These are phyloP conservation scores for Tinea pellionella DNA, from an alignment of 2,888 invertebrate species.

Conservation along the genomic window DNA sequence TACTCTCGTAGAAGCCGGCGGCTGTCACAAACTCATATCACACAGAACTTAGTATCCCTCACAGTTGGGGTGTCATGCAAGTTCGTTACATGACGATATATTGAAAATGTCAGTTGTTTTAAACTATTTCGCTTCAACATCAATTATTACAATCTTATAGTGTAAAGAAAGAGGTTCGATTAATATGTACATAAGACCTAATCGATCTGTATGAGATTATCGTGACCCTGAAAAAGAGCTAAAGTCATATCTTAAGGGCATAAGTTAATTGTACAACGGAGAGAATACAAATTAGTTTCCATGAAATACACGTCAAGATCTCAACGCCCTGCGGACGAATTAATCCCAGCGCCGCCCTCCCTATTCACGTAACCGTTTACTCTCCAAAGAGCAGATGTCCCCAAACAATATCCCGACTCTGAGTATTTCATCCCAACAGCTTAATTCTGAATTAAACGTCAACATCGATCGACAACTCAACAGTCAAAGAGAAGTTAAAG, in stretches of 20 bases:
- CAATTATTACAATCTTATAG: too few species aligned
- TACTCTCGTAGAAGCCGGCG: conserved; percentile 20
- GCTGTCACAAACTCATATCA: conserved; percentile 28
- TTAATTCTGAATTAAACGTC: conserved; percentile 38
- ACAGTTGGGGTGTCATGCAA: background rate
- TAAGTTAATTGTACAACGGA: background rate
- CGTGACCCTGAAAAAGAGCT: background rate
- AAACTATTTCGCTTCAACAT: too few species aligned
- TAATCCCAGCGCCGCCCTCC: conserved; percentile 5
- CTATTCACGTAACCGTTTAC: conserved; percentile 6
- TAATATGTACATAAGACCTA: too few species aligned
- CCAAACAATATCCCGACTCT: conserved; percentile 19
- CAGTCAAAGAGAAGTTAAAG: conserved; percentile 16
- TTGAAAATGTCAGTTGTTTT: too few species aligned
- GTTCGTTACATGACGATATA: background rate
- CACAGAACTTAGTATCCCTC: conserved; percentile 8
- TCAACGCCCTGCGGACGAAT: conserved; percentile 1
- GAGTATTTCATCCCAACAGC: conserved; percentile 21
- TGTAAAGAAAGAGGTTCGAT: too few species aligned
- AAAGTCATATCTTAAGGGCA: background rate
- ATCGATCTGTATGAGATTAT: too few species aligned
- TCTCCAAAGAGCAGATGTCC: conserved; percentile 7
- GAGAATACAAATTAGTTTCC: background rate
- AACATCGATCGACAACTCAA: conserved; percentile 34
- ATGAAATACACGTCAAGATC: conserved; percentile 5